Base-by-base conservation (phyloP, 1,140 invertebrate species). In the Pollicipes pollicipes region DNA sequence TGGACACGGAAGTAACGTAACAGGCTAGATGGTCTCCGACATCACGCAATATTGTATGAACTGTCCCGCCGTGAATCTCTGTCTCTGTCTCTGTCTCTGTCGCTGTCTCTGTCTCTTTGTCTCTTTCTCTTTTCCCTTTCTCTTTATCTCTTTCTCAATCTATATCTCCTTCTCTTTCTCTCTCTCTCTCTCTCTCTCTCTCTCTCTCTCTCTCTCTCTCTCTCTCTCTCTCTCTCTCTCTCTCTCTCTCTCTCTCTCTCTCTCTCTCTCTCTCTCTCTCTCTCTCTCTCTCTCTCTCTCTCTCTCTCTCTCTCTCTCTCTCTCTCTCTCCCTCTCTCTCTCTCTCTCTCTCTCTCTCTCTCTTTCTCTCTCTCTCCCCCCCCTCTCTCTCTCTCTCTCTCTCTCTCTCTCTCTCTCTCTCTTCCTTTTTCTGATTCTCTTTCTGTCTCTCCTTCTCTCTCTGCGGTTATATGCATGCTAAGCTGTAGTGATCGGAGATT, bases 391-490 rank as follows among this genome's bases (percentile, higher is more conserved):
- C n/a, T n/a, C n/a, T n/a, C n/a, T n/a, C n/a, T n/a, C n/a, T n/a
- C n/a, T n/a, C n/a, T n/a, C n/a, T n/a, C n/a, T n/a, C n/a, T n/a
- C n/a, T n/a, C n/a, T n/a, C n/a, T n/a, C n/a, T n/a, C n/a, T n/a
- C n/a, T n/a, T n/a, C n/a, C n/a, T n/a, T n/a, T n/a, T n/a, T n/a
- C n/a, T n/a, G n/a, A n/a, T n/a, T n/a, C n/a, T n/a, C n/a, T n/a
- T n/a, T n/a, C n/a, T n/a, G n/a, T n/a, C n/a, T n/a, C n/a, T n/a
- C 30, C 6, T 45, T 71, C 45, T 73, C 70, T 73, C 70, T 72
- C 73, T n/a, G 73, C 58, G n/a, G n/a, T n/a, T n/a, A n/a, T n/a
- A n/a, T n/a, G n/a, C n/a, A n/a, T n/a, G n/a, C n/a, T n/a, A n/a
- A n/a, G n/a, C n/a, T n/a, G n/a, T n/a, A n/a, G n/a, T n/a, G n/a